phyloP scores from a whole-genome alignment of 2,888 invertebrate genomes.

The Ophioninae sp. region DNA sequence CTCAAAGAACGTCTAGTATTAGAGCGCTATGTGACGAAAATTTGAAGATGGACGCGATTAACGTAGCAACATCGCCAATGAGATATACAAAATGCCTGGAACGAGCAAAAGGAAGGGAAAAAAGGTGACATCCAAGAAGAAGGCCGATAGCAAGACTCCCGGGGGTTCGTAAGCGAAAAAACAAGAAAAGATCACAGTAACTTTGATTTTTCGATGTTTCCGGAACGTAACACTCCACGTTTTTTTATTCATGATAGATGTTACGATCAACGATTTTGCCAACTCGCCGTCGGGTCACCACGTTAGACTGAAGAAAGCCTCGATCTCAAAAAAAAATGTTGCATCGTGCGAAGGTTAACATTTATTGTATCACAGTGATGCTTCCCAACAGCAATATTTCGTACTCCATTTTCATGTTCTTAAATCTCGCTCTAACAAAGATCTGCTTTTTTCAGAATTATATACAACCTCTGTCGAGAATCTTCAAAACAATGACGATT shows the following conservation, averaged over 20 bases:
- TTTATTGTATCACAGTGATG: neutral
- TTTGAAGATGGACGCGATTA: conserved; percentile 53
- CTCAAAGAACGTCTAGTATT: conserved; percentile 56
- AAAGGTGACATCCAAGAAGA: conserved; percentile 60
- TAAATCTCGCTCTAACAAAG: neutral
- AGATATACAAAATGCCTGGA: conserved; percentile 56
- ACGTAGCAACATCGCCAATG: conserved; percentile 26
- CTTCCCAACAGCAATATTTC: neutral
- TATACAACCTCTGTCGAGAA: conserved; percentile 31
- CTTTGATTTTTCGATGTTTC: neutral
- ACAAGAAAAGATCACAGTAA: neutral
- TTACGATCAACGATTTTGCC: conserved; percentile 86
- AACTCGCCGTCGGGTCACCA: conserved; percentile 81
- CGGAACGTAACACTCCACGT: neutral
- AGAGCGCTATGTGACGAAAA: conserved; percentile 37
- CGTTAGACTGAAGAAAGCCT: conserved; percentile 77
- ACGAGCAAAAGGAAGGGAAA: conserved; percentile 51
- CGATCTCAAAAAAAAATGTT: conserved; percentile 59
- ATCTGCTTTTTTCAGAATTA: conserved; percentile 13
- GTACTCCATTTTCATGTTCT: neutral
- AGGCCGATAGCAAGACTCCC: conserved; percentile 52
- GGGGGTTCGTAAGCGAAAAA: conserved; percentile 40
- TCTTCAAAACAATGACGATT: conserved; percentile 27
- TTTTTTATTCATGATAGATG: conserved; percentile 79
- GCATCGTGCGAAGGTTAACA: conserved; percentile 64